These are phyloP conservation scores for Acleris holmiana DNA, from an alignment of 2,888 invertebrate genomes.

Conservation along the genomic window DNA sequence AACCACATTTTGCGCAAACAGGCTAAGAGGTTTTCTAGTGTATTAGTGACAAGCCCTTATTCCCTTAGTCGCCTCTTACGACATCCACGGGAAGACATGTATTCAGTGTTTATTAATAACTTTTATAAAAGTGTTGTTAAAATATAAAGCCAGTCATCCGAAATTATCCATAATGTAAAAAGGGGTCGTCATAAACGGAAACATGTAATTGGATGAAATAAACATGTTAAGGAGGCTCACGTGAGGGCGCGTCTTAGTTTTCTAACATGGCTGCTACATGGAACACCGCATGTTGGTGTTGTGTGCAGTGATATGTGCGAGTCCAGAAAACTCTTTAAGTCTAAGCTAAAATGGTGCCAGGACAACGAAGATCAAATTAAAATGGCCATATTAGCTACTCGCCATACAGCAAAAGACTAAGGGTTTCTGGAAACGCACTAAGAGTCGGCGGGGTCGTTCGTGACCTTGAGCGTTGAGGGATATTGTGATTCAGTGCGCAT, in stretches of 20 bases:
- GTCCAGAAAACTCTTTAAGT: constrained; percentile 1
- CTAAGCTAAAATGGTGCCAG: constrained; percentile 4
- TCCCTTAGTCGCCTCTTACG: too few species aligned
- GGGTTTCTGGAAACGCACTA: too few species aligned
- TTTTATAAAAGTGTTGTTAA: not conserved
- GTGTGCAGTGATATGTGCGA: not conserved
- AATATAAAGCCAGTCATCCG: not conserved
- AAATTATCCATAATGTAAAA: not conserved
- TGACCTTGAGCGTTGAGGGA: too few species aligned
- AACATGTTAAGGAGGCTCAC: not conserved
- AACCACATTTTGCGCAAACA: too few species aligned
- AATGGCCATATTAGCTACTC: too few species aligned
- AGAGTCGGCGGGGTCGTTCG: too few species aligned
- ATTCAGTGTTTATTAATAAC: not conserved
- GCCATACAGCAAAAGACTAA: too few species aligned
- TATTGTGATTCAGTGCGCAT: too few species aligned
- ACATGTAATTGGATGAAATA: not conserved
- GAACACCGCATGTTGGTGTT: not conserved
- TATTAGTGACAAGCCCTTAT: too few species aligned
- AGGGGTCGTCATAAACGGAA: not conserved
- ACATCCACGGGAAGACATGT: too few species aligned
- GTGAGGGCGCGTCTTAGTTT: not conserved
- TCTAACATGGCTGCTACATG: not conserved
- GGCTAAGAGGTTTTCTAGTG: too few species aligned
- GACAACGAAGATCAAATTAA: too few species aligned